Evolutionary conservation across 1,140 invertebrate genomes (phyloP).

Genomic region (Camponotus vicinus): DNA sequence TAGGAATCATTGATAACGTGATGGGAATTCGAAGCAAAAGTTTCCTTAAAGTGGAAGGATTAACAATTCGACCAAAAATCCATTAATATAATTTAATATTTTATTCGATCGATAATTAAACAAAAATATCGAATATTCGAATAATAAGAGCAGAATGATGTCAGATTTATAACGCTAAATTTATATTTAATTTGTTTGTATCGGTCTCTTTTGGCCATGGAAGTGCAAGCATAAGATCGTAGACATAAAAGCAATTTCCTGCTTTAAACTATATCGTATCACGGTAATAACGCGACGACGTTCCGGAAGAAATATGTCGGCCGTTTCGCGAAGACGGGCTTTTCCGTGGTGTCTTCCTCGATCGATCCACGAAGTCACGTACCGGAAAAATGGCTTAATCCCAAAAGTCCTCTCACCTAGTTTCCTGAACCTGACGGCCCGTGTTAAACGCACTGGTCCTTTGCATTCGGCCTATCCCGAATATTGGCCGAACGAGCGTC

Average conservation of each 20-base stretch:
- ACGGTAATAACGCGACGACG: conserved; percentile 69
- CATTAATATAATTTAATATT: conserved; percentile 7
- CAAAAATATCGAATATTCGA: not conserved
- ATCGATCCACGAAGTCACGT: conserved; percentile 72
- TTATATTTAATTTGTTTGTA: conserved; percentile 11
- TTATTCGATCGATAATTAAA: not conserved
- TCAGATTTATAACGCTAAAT: conserved; percentile 11
- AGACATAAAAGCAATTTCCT: conserved; percentile 58
- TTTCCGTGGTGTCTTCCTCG: conserved; percentile 58
- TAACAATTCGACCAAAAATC: not conserved
- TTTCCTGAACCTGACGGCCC: conserved; percentile 63
- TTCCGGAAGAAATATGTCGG: conserved; percentile 65
- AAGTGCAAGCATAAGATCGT: conserved; percentile 9
- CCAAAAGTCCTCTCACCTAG: conserved; percentile 74
- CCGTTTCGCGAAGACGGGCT: conserved; percentile 59
- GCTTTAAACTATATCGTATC: conserved; percentile 71
- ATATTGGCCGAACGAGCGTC: conserved; percentile 56
- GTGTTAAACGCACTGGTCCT: conserved; percentile 55
- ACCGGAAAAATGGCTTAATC: conserved; percentile 77
- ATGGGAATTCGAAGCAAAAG: conserved; percentile 18
- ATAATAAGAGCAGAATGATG: not conserved
- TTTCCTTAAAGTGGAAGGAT: conserved; percentile 8
- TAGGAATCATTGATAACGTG: conserved; percentile 56
- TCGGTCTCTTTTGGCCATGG: not conserved
- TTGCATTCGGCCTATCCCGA: conserved; percentile 64